Evolutionary conservation across 2,113 vertebrate species (phyloP).

Genomic region (Pandion haliaetus): DNA sequence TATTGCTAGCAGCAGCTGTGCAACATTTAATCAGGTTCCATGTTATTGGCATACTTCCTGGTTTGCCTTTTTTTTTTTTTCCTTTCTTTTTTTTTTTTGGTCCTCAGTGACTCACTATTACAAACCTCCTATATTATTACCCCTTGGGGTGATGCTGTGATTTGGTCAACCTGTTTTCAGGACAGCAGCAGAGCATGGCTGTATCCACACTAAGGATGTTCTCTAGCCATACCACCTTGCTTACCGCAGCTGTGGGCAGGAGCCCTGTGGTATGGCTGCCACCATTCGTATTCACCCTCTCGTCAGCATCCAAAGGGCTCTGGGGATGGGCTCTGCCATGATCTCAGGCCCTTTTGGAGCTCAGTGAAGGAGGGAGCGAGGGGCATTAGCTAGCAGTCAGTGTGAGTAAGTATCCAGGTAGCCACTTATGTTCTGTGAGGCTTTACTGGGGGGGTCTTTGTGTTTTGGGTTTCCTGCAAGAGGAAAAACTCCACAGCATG

Average conservation of each 20-base stretch:
- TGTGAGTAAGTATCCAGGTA: not conserved
- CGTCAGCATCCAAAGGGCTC: not conserved
- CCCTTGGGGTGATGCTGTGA: not conserved
- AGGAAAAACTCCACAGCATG: not conserved
- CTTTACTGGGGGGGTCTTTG: not conserved
- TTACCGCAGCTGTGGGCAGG: not conserved
- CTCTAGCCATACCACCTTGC: not conserved
- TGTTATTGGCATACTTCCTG: not conserved
- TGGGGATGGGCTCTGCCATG: not conserved
- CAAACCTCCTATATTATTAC: not conserved
- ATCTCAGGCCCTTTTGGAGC: not conserved
- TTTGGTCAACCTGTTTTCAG: not conserved
- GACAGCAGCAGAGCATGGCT: not conserved
- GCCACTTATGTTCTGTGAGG: not conserved
- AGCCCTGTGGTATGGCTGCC: not conserved
- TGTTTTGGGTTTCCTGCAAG: not conserved
- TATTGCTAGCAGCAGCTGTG: not conserved
- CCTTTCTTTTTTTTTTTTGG: accelerated
- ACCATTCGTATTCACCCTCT: accelerated
- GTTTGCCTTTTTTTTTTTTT: not conserved
- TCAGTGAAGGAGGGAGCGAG: not conserved
- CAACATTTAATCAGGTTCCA: not conserved
- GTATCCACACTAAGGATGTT: not conserved
- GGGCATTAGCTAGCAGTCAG: not conserved
- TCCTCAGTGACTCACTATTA: not conserved